A percentile compares a stretch with the other conserved stretches of the same genome.
Conservation (phyloP, 1,140 invertebrate species). For the Bombus ignitus region DNA sequence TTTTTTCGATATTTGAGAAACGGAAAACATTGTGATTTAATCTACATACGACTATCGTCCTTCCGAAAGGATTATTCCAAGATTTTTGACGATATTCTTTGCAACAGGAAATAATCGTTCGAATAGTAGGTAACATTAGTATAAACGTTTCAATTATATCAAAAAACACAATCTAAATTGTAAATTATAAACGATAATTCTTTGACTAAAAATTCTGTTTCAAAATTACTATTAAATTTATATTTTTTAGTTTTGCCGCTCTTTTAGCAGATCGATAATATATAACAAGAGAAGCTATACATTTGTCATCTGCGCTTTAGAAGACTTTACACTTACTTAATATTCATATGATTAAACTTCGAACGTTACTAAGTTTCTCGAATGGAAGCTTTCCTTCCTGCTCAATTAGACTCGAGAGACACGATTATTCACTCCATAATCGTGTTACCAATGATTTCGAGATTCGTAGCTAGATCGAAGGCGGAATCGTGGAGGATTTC, state of each 20-base stretch:
- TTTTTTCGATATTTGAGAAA: neutral
- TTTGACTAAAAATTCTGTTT: no score
- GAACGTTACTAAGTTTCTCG: neutral
- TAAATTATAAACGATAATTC: no score
- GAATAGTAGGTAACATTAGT: no score
- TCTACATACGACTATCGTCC: no score
- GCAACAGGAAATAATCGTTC: no score
- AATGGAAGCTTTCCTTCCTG: neutral
- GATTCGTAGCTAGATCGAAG: constrained; percentile 8
- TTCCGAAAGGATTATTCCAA: no score
- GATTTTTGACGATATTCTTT: no score
- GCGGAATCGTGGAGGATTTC: constrained; percentile 27
- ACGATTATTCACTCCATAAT: constrained; percentile 2
- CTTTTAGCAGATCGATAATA: neutral
- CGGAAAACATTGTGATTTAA: no score
- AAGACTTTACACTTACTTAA: neutral
- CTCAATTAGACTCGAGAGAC: neutral
- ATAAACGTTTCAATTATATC: no score
- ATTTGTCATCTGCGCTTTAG: neutral
- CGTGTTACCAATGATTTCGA: neutral
- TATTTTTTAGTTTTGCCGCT: neutral
- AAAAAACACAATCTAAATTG: no score
- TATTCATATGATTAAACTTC: neutral
- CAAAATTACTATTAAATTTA: no score
- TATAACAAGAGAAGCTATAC: neutral